These are phyloP conservation scores for Heliconius himera DNA, from an alignment of 1,140 invertebrate genomes.

Conservation along the genomic window DNA sequence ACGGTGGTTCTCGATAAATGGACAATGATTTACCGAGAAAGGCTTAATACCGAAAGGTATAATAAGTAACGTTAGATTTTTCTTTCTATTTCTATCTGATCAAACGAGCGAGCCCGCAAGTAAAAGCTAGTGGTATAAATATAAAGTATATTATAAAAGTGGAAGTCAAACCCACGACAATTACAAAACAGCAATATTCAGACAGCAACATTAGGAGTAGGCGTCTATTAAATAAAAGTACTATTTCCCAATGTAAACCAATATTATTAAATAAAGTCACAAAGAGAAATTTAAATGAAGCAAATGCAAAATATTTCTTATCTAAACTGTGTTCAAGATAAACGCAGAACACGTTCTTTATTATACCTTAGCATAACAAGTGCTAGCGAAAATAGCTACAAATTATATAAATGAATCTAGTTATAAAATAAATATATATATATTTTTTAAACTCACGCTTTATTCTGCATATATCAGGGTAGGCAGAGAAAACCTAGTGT, in stretches of 20 bases:
- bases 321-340: background rate
- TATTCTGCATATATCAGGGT: no score
- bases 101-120: no score
- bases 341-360: slow-evolving; percentile 9
- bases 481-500: no score
- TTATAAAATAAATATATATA: background rate
- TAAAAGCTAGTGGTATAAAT: no score
- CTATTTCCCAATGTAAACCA: background rate
- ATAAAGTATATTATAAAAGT: no score
- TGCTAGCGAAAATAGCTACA: background rate
- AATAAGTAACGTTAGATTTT: background rate
- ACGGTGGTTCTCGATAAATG: no score
- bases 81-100: background rate
- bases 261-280: background rate
- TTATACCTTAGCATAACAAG: slow-evolving; percentile 3
- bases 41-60: no score
- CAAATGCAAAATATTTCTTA: slow-evolving; percentile 9
- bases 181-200: no score
- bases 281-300: slow-evolving; percentile 3
- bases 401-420: background rate
- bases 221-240: background rate
- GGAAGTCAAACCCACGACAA: no score
- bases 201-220: no score
- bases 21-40: background rate
- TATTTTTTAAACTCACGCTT: no score